Percentiles rank a stretch among this genome's conserved stretches.
These are phyloP conservation scores for Hylia prasina DNA, from an alignment of 2,113 vertebrate species.

Conservation along the genomic window DNA sequence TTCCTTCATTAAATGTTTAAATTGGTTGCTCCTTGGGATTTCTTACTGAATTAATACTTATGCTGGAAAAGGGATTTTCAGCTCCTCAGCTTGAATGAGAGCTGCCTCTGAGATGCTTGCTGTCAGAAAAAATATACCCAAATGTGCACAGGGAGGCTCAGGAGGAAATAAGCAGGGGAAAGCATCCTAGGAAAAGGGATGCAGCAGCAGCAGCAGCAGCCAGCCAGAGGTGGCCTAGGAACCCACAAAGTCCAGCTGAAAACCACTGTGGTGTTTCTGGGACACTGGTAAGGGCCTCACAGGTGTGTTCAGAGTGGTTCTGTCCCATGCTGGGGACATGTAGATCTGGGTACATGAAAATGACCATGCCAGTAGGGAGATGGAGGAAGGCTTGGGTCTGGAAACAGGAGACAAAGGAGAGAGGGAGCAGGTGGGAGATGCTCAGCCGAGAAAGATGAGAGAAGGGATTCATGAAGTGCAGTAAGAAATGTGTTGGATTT, in stretches of 20 bases:
- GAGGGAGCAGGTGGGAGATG: rapidly evolving
- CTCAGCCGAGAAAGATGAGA: rapidly evolving
- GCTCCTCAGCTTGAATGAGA: background rate
- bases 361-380: rapidly evolving
- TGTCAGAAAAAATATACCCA: background rate
- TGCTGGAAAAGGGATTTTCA: background rate
- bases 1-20: background rate
- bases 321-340: rapidly evolving
- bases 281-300: rapidly evolving
- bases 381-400: background rate
- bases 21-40: background rate
- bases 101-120: background rate
- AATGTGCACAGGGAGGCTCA: background rate
- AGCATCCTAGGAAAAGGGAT: background rate
- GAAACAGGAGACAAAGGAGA: background rate
- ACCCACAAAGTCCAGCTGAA: background rate
- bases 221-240: background rate
- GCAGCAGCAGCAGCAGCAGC: background rate
- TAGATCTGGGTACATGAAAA: rapidly evolving
- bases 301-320: rapidly evolving
- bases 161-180: background rate
- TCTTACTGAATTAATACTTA: background rate
- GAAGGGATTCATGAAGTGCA: background rate
- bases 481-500: background rate
- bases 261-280: background rate